Base-by-base conservation (phyloP, 2,797 vertebrate species). In the Bryconaethiops microstoma region DNA sequence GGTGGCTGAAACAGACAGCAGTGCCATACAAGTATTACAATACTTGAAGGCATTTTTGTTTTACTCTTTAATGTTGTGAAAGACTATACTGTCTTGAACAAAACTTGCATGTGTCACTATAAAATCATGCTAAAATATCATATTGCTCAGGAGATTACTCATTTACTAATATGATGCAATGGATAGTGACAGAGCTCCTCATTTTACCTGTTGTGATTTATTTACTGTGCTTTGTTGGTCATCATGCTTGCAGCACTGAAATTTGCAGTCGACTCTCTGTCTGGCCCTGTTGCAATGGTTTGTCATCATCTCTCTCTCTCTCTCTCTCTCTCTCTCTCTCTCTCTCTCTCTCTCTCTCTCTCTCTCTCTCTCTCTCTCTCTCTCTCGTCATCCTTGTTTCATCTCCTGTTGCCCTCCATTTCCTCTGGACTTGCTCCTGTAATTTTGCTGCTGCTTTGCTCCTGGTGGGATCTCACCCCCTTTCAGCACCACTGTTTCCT, bases 401-500 rank as follows among this genome's bases (percentile, higher is more conserved):
- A 77, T 80, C 81, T 81, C 64, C 65, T 45, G 40, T 79, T 74
- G 60, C 69, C 63, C 85, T 76, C 79, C 63, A 64, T 87, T 87
- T 85, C 87, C 84, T 88, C 21, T 82, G 76, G 76, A 83, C 35
- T 82, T 62, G 45, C 73, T 79, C 69, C 12, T 79, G 77, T 79
- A 55, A 63, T 76, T 81, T 77, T 83, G 72, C 84, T 74, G 82
- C 87, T 88, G 85, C 88, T 86, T 83, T 86, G 85, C 76, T 86
- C 75, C 82, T 70, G 86, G 80, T 87, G 87, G 88, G 88, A 89
- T 87, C 90, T 16, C 29, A 29, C 87, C 89, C 83, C 83, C 59
- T 67, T 10, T 54, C 79, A 83, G 83, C 42, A 55, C 79, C 75
- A 64, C 25, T n/a, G 73, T 89, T 91, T 92, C 91, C 91, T 92